Conservation (phyloP, 2,888 invertebrate genomes). For the Pandemis heparana region DNA sequence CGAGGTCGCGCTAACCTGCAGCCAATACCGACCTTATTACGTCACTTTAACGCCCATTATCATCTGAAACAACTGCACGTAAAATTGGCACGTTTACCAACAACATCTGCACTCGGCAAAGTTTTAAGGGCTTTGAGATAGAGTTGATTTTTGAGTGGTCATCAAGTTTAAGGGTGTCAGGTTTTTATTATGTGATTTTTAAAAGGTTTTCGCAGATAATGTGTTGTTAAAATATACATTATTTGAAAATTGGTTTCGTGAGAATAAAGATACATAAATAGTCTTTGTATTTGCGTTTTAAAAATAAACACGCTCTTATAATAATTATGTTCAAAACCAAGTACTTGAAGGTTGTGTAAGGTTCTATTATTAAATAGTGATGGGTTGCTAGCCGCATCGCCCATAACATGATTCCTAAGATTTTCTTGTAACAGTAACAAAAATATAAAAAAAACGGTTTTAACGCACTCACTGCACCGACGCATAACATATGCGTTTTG, state of each 20-base stretch:
- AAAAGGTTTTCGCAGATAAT: slow-evolving; percentile 1
- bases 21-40: slow-evolving; percentile 45
- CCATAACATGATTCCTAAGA: too few relatives aligned
- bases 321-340: too few relatives aligned
- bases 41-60: slow-evolving; percentile 46
- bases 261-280: slow-evolving; percentile 5
- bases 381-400: too few relatives aligned
- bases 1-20: slow-evolving; percentile 51
- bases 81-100: background rate
- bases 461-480: too few relatives aligned
- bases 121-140: background rate
- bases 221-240: background rate
- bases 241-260: slow-evolving; percentile 18
- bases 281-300: background rate
- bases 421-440: too few relatives aligned
- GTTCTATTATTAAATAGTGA: too few relatives aligned
- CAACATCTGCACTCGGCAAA: background rate
- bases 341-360: too few relatives aligned
- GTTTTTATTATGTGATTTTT: slow-evolving; percentile 5
- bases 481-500: too few relatives aligned
- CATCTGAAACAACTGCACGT: slow-evolving; percentile 26
- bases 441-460: too few relatives aligned
- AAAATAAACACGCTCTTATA: too few relatives aligned
- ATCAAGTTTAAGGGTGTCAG: background rate
- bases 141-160: background rate